Evolutionary conservation across 2,888 invertebrate genomes (phyloP), one percentile per base, ranked within the genome.

Genomic region (Incurvaria masculella): DNA sequence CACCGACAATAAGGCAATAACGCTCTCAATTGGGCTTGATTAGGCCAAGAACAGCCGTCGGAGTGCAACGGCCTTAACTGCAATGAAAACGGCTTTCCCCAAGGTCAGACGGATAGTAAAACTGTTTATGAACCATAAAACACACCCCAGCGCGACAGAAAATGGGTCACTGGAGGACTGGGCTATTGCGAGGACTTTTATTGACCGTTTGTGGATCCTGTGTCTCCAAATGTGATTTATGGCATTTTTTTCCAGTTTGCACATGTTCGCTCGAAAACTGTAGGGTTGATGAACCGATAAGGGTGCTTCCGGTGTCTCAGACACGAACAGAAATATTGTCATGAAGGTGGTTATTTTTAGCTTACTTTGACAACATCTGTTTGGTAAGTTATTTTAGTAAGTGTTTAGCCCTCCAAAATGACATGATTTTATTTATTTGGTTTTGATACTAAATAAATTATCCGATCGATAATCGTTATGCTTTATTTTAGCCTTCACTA

Each of bases 61-160:
- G 64, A 64, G 76, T 76, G 74, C 76, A 78, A 68, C 69, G 72
- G 73, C 73, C 76, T 69, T 33, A 69, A 66, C 64, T 74, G 74
- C 72, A 76, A 43, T 33, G 39, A 11, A 41, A 41, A 38, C 48
- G 69, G 73, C 75, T 74, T 73, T 69, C 70, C 63, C 57, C 74
- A 75, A 76, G 78, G 76, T 41, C n/a, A 41, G 71, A 71, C 73
- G 52, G 72, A 73, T 75, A 76, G 76, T 76, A 76, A 76, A 78
- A 75, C 19, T 75, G 74, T 78, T 76, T 76, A 78, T 78, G 69
- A 74, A 62, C 75, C 72, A 76, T 78, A 78, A 78, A 76, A 68
- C 58, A n/a, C 69, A 66, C 62, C 71, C 73, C 41, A 17, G 16
- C 6, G 17, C 45, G 40, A 3, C 27, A 14, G 26, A 20, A 49